Percentiles rank a stretch among this genome's conserved stretches.
Conservation (phyloP, 2,113 vertebrate species). For the Plecturocebus donacophilus region DNA sequence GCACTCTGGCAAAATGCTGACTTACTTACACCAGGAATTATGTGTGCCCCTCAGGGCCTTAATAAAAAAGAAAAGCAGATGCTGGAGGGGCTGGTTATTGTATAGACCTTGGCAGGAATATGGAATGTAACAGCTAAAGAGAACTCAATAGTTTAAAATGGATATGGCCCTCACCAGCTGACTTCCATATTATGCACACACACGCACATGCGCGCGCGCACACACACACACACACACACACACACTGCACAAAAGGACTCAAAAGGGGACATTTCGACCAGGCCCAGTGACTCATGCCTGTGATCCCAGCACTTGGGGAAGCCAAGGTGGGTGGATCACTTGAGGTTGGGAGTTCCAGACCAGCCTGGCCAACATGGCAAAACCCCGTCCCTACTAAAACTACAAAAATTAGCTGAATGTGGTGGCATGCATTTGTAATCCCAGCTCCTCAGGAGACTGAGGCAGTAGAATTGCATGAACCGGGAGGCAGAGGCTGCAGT, state of each 20-base stretch:
- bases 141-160: not conserved
- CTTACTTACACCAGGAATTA: slow-evolving; percentile 60
- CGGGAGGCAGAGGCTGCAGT: no score
- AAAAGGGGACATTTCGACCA: not conserved
- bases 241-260: not conserved
- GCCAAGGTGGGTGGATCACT: no score
- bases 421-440: no score
- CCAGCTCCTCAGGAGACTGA: no score
- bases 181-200: not conserved
- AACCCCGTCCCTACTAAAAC: no score
- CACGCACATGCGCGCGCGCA: not conserved
- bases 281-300: no score
- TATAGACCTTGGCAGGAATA: not conserved
- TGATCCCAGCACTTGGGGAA: no score
- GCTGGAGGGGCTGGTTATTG: not conserved
- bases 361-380: no score
- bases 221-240: no score
- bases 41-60: slow-evolving; percentile 43
- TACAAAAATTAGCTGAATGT: no score
- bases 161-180: not conserved
- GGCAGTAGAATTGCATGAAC: no score
- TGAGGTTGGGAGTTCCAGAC: no score
- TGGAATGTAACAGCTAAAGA: slow-evolving; percentile 59
- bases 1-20: slow-evolving; percentile 3
- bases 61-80: slow-evolving; percentile 49